Evolutionary conservation across 1,140 invertebrate genomes (phyloP).

Genomic region (Zaprionus lachaisei): DNA sequence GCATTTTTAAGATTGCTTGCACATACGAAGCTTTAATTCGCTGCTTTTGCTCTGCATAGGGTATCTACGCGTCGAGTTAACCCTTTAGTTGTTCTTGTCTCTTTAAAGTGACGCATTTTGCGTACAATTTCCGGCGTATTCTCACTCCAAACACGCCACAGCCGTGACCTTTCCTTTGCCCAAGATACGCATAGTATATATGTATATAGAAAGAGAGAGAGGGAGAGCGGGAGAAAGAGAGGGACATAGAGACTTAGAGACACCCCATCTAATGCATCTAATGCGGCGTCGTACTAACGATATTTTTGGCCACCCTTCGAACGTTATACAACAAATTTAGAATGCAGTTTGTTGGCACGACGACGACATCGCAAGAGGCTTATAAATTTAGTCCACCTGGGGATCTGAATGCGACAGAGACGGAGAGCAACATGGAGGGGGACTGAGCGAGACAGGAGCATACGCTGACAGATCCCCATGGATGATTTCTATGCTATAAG

Average conservation of each 20-base stretch:
- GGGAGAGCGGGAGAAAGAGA: background rate
- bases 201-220: background rate
- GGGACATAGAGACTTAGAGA: background rate
- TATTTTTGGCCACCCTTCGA: conserved; percentile 72
- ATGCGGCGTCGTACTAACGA: conserved; percentile 19
- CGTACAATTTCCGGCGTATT: conserved; percentile 19
- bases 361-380: conserved; percentile 43
- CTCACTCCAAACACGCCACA: conserved; percentile 10
- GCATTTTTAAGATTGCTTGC: background rate
- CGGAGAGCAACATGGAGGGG: background rate
- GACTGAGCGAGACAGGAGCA: conserved; percentile 2
- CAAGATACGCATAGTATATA: conserved; percentile 7
- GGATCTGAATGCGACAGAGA: conserved; percentile 25
- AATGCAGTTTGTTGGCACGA: conserved; percentile 65
- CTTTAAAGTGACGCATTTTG: conserved; percentile 5
- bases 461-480: conserved; percentile 12
- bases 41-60: background rate
- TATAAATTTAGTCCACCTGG: conserved; percentile 72
- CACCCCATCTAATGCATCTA: conserved; percentile 7
- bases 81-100: background rate
- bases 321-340: conserved; percentile 55
- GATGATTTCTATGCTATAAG: conserved; percentile 6
- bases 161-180: conserved; percentile 36
- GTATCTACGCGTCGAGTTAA: background rate
- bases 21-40: too few species aligned